Evolutionary conservation across 2,113 vertebrate genomes (phyloP).

Genomic region (Malaclemys terrapin): DNA sequence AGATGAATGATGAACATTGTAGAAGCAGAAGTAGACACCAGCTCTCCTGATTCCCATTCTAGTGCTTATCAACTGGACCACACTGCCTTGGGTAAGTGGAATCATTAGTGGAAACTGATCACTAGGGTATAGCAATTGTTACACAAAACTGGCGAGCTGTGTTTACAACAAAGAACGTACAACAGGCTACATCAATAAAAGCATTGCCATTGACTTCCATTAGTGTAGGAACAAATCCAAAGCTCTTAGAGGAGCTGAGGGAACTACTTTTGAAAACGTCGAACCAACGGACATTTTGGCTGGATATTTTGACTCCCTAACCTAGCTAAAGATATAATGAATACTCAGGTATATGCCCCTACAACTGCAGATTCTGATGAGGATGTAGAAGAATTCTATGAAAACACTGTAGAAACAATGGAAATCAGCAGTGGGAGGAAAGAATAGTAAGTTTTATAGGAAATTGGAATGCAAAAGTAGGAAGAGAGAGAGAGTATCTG

Average conservation of each 20-base stretch:
- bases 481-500: too few species aligned
- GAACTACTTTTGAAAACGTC: background rate
- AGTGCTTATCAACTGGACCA: too few species aligned
- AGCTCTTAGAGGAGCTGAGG: fast-evolving
- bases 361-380: too few species aligned
- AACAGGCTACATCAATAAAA: background rate
- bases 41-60: too few species aligned
- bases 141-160: background rate
- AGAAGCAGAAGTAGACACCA: too few species aligned
- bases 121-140: background rate
- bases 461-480: too few species aligned
- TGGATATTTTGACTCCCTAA: fast-evolving
- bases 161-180: background rate
- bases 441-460: too few species aligned
- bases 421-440: too few species aligned
- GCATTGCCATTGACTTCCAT: fast-evolving
- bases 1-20: fast-evolving
- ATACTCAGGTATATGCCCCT: too few species aligned
- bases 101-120: background rate
- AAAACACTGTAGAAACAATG: too few species aligned
- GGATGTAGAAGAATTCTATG: too few species aligned
- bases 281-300: background rate
- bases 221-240: fast-evolving
- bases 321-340: background rate
- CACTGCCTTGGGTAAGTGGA: too few species aligned